A percentile compares a stretch with the other conserved stretches of the same genome.
Evolutionary conservation across 2,888 invertebrate genomes (phyloP).

Genomic region (Drosophila neutralis): DNA sequence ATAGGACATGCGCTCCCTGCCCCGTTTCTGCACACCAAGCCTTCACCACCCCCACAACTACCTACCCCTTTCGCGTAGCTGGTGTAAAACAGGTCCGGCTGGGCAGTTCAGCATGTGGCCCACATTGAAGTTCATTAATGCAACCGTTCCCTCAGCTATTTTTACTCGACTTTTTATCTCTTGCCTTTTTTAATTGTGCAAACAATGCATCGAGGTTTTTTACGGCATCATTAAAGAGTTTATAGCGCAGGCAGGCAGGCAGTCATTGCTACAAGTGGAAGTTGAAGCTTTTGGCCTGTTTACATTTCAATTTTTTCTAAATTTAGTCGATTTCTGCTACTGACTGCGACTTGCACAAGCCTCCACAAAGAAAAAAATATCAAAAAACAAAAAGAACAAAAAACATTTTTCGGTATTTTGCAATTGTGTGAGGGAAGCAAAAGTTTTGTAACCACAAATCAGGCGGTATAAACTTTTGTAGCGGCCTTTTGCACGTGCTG

Average conservation of each 20-base stretch:
- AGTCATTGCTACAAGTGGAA: slow-evolving; percentile 46
- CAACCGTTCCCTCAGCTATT: slow-evolving; percentile 53
- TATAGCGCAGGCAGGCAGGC: slow-evolving; percentile 23
- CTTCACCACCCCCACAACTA: neutral
- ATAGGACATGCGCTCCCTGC: neutral
- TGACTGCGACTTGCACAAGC: slow-evolving; percentile 53
- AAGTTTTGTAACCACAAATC: slow-evolving; percentile 78
- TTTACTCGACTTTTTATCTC: slow-evolving; percentile 34
- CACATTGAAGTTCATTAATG: slow-evolving; percentile 65
- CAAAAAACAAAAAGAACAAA: slow-evolving; percentile 26
- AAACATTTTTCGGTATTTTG: slow-evolving; percentile 27
- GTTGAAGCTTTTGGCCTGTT: slow-evolving; percentile 49
- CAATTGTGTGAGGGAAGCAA: slow-evolving; percentile 45
- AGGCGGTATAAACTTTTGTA: slow-evolving; percentile 66
- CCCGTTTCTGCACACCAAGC: neutral
- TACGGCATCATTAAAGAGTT: slow-evolving; percentile 68
- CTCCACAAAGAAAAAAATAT: slow-evolving; percentile 13
- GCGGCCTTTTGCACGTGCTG: slow-evolving; percentile 73
- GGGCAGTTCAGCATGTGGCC: slow-evolving; percentile 49
- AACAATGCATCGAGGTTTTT: slow-evolving; percentile 59
- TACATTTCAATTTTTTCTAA: slow-evolving; percentile 59
- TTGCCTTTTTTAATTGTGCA: slow-evolving; percentile 57
- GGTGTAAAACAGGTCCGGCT: slow-evolving; percentile 27
- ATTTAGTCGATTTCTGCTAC: slow-evolving; percentile 57
- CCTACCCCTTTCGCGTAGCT: neutral